Conservation (phyloP, 1,140 invertebrate genomes). For the Atopsyche davidsoni region DNA sequence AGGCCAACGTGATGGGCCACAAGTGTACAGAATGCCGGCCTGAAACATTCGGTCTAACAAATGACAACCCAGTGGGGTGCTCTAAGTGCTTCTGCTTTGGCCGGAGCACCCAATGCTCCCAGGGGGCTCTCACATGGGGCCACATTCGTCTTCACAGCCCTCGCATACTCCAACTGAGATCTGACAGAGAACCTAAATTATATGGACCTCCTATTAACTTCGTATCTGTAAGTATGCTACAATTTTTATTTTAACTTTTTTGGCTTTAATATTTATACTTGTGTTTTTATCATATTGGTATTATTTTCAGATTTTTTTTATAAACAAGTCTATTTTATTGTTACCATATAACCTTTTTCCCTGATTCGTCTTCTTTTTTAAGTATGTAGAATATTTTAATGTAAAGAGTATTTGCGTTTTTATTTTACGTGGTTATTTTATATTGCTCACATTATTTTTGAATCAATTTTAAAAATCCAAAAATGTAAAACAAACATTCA, state of each 20-base stretch:
- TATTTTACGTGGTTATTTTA: no score
- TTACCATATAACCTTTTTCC: no score
- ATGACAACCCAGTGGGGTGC: constrained; percentile 70
- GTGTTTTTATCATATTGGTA: no score
- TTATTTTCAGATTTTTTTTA: no score
- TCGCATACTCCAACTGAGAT: constrained; percentile 51
- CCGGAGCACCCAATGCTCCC: constrained; percentile 66
- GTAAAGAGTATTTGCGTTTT: no score
- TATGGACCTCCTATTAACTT: constrained; percentile 17
- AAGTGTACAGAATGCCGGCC: constrained; percentile 80
- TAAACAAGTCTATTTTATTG: no score
- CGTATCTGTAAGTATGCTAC: constrained; percentile 18
- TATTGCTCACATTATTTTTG: no score
- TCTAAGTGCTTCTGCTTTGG: constrained; percentile 88
- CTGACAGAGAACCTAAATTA: not conserved
- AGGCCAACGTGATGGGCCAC: constrained; percentile 72
- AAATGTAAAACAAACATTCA: no score
- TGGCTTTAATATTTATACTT: no score
- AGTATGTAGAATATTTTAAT: no score
- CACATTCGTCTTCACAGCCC: constrained; percentile 58
- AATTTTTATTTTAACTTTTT: not conserved
- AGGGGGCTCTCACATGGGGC: constrained; percentile 72
- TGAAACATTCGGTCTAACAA: constrained; percentile 74
- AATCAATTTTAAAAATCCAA: no score
- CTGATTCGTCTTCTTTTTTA: no score